These are phyloP conservation scores for Sitodiplosis mosellana DNA, from an alignment of 1,140 invertebrate genomes.

Conservation along the genomic window DNA sequence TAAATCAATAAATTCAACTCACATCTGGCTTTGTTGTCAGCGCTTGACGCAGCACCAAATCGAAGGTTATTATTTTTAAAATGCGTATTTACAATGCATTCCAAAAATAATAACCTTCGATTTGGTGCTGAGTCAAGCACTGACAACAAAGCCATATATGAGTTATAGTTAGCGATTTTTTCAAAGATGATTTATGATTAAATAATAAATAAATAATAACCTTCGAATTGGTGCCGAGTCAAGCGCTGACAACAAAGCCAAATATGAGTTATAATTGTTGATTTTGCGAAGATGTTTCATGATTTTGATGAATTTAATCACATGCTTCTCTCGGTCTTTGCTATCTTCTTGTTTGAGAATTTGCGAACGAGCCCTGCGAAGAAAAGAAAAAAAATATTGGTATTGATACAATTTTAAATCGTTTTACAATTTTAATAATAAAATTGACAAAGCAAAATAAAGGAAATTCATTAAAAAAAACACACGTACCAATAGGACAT, in stretches of 20 bases:
- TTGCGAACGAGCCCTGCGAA: slow-evolving; percentile 49
- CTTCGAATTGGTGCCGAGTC: slow-evolving; percentile 85
- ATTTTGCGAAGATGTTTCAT: slow-evolving; percentile 95
- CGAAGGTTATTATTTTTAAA: slow-evolving; percentile 28
- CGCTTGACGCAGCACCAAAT: slow-evolving; percentile 90
- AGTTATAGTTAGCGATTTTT: slow-evolving; percentile 99
- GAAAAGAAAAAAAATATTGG: no score
- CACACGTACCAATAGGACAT: slow-evolving; percentile 83
- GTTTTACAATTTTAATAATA: no score
- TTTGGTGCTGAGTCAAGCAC: slow-evolving; percentile 94
- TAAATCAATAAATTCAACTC: slow-evolving; percentile 98
- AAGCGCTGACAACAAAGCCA: slow-evolving; percentile 87
- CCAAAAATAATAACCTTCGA: slow-evolving; percentile 28
- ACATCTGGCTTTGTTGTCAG: slow-evolving; percentile 88
- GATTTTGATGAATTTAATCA: slow-evolving; percentile 95
- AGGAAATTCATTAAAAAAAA: not conserved
- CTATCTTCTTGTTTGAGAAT: slow-evolving; percentile 67
- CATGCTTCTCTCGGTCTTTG: slow-evolving; percentile 88
- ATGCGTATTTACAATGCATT: not conserved
- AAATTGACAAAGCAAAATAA: not conserved
- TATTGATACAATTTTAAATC: no score
- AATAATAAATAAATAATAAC: slow-evolving; percentile 7
- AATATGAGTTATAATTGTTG: slow-evolving; percentile 97
- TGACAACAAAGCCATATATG: slow-evolving; percentile 87
- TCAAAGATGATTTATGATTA: slow-evolving; percentile 91